Evolutionary conservation across 2,113 vertebrate species (phyloP).

Genomic region (Neomonachus schauinslandi): DNA sequence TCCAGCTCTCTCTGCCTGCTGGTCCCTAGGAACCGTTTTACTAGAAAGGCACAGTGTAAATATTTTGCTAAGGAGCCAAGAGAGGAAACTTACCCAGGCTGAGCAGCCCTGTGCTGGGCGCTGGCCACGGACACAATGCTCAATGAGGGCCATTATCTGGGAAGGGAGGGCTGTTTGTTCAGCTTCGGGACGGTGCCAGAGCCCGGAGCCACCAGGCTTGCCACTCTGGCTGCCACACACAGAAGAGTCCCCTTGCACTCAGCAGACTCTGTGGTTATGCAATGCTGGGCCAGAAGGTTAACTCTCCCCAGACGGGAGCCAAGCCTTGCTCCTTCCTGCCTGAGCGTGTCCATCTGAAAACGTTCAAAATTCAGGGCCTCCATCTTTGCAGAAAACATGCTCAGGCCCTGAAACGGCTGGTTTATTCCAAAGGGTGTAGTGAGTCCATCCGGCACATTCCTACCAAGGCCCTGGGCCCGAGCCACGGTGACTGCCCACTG

Average conservation of each 20-base stretch:
- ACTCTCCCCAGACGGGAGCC: constrained; percentile 64
- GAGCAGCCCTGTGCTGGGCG: constrained; percentile 69
- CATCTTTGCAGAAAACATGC: constrained; percentile 38
- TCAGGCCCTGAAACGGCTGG: neutral
- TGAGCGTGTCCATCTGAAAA: constrained; percentile 65
- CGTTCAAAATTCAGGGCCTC: constrained; percentile 54
- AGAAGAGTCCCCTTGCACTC: constrained; percentile 77
- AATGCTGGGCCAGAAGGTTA: constrained; percentile 68
- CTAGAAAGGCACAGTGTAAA: constrained; percentile 71
- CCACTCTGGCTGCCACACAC: constrained; percentile 74
- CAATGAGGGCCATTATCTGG: constrained; percentile 76
- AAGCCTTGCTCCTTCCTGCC: constrained; percentile 67
- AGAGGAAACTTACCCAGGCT: constrained; percentile 79
- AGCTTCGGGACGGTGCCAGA: constrained; percentile 73
- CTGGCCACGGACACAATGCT: constrained; percentile 80
- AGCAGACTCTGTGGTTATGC: constrained; percentile 72
- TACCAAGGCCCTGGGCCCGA: neutral
- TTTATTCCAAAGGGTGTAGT: neutral
- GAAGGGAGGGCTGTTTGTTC: constrained; percentile 80
- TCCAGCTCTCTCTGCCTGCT: constrained; percentile 13
- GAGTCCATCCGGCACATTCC: neutral
- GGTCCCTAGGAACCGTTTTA: constrained; percentile 68
- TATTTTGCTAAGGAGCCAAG: constrained; percentile 79
- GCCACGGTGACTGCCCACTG: fast-evolving
- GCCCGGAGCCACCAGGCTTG: constrained; percentile 78